Evolutionary conservation across 2,888 invertebrate genomes (phyloP), one percentile per base, ranked within the genome.

Genomic region (Zele albiditarsus): DNA sequence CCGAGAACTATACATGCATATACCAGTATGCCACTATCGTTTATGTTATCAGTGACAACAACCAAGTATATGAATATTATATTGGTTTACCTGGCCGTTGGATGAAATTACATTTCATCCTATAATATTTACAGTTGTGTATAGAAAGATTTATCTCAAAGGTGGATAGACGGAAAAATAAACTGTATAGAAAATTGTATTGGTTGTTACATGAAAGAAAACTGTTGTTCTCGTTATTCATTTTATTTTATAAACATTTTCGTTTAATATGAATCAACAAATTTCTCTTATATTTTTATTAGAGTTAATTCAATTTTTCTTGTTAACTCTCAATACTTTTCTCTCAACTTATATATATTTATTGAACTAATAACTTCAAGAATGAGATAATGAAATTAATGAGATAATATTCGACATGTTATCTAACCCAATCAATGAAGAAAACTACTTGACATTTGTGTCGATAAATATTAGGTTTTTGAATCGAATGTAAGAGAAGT

Each of bases 51-150:
- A 78, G 76, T 76, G 73, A 68, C 73, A 57, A 66, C 58, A 20
- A 42, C 31, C 53, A 66, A 69, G 62, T 75, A 78, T 75, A 78
- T 79, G 78, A 79, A 78, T 79, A 78, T 79, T 78, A 76, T 74
- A 79, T 77, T 71, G 71, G 33, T 65, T 66, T 57, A 71, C 28
- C 73, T 67, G 33, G 27, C 31, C 25, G 75, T 75, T 53, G 53
- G 25, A 62, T 28, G 66, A 71, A 78, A 77, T 78, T 71, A 71
- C 65, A 49, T 72, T 79, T 75, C 58, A 71, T 79, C 62, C 27
- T 60, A 20, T 20, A 53, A 53, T 53, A 53, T 20, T 8, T 53
- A 20, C 2, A 53, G 20, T 23, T 46, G 16, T 3, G 16, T 3
- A 46, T 46, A n/a, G 0, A 16, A 8, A 23, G 14, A 1, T n/a